Evolutionary conservation across 2,113 vertebrate genomes (phyloP).

Genomic region (Daphoenositta chrysoptera): DNA sequence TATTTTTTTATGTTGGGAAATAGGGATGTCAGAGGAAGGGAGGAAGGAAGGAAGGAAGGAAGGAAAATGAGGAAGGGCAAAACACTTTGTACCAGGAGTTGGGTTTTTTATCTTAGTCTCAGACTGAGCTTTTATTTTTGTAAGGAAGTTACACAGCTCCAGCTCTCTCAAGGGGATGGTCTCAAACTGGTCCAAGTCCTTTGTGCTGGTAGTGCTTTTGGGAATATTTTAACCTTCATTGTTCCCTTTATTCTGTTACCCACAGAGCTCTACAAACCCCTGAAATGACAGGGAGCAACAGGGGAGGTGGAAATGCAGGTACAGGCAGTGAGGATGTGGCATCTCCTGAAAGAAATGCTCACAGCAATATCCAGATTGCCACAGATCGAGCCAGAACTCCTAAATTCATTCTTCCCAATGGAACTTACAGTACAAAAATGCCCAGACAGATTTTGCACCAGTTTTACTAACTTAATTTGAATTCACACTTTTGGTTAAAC

Average conservation of each 20-base stretch:
- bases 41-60: background rate
- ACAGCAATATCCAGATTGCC: background rate
- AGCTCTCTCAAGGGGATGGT: background rate
- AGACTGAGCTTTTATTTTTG: background rate
- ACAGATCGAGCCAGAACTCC: background rate
- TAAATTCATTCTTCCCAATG: background rate
- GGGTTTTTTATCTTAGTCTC: background rate
- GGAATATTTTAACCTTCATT: background rate
- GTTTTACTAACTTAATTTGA: conserved; percentile 31
- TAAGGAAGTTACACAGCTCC: background rate
- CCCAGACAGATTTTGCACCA: background rate
- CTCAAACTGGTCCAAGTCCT: background rate
- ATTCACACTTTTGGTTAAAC: conserved; percentile 40
- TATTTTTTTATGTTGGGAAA: background rate
- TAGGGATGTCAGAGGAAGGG: background rate
- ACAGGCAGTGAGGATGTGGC: background rate
- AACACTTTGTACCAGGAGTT: background rate
- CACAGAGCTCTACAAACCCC: background rate
- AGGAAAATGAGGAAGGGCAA: background rate
- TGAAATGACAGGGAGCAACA: background rate
- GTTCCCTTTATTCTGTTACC: background rate
- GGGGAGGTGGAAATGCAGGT: background rate
- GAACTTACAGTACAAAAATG: background rate
- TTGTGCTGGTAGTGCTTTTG: background rate
- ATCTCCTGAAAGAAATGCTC: background rate